A percentile compares a stretch with the other conserved stretches of the same genome.
These are phyloP conservation scores for Oxystoma pomonae DNA, from an alignment of 2,888 invertebrate species.

Conservation along the genomic window DNA sequence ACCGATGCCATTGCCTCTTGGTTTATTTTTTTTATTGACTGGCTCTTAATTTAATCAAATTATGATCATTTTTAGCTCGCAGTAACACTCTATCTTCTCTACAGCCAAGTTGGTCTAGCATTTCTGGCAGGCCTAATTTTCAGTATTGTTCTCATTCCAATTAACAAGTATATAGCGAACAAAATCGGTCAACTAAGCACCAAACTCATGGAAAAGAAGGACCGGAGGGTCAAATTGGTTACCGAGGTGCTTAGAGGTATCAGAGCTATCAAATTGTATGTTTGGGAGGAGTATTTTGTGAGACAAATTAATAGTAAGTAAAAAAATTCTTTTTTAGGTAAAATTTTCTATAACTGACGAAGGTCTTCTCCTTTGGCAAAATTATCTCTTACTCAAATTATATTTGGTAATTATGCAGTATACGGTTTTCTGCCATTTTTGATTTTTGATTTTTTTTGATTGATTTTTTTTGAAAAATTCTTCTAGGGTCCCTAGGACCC, in stretches of 20 bases:
- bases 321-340: no score
- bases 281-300: slow-evolving; percentile 89
- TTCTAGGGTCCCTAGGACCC: no score
- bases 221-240: slow-evolving; percentile 80
- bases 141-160: slow-evolving; percentile 83
- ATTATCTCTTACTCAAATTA: no score
- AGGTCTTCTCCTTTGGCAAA: no score
- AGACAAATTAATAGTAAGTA: slow-evolving; percentile 62
- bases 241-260: slow-evolving; percentile 86
- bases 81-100: slow-evolving; percentile 78
- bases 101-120: slow-evolving; percentile 84
- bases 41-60: no score
- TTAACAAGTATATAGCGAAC: slow-evolving; percentile 85
- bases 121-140: slow-evolving; percentile 88
- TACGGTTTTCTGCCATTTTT: no score
- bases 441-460: no score
- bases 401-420: no score
- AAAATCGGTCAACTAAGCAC: slow-evolving; percentile 84
- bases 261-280: slow-evolving; percentile 84
- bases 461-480: no score
- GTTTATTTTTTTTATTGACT: no score
- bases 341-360: no score
- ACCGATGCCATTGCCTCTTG: no score
- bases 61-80: slow-evolving; percentile 59
- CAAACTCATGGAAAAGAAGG: slow-evolving; percentile 88